phyloP scores from a whole-genome alignment of 2,888 invertebrate genomes.

The Gerris lacustris region DNA sequence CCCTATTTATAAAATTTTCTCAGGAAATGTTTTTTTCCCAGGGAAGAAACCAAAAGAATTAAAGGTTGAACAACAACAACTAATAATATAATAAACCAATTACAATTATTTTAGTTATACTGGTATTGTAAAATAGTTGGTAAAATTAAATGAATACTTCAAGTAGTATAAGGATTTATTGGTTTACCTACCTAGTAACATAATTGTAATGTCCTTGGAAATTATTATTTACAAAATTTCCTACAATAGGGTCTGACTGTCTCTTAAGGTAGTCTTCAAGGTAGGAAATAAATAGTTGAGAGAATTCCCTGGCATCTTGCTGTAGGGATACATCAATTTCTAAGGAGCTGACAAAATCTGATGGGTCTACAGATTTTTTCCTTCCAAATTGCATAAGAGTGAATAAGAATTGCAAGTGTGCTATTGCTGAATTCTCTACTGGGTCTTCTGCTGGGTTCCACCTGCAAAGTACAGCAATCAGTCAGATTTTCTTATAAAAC shows the following conservation, averaged over 20 bases:
- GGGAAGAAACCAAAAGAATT: too few relatives aligned
- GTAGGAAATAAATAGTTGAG: constrained; percentile 46
- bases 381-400: constrained; percentile 46
- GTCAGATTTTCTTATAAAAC: constrained; percentile 34
- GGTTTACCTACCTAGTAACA: constrained; percentile 36
- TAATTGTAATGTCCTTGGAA: constrained; percentile 42
- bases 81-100: too few relatives aligned
- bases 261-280: constrained; percentile 42
- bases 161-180: not conserved
- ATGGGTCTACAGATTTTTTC: constrained; percentile 44
- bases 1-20: too few relatives aligned
- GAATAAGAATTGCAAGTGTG: constrained; percentile 48
- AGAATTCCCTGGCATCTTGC: constrained; percentile 55
- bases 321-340: constrained; percentile 47
- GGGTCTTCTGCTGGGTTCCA: constrained; percentile 43
- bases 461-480: constrained; percentile 41
- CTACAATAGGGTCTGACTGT: constrained; percentile 33
- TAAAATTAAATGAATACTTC: too few relatives aligned
- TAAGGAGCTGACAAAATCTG: constrained; percentile 44
- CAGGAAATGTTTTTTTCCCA: too few relatives aligned
- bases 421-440: constrained; percentile 37
- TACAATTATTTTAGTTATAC: too few relatives aligned
- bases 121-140: too few relatives aligned
- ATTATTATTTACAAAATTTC: constrained; percentile 38
- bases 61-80: too few relatives aligned